Evolutionary conservation across 2,888 invertebrate species (phyloP).

Genomic region (Drosophila multiciliata): DNA sequence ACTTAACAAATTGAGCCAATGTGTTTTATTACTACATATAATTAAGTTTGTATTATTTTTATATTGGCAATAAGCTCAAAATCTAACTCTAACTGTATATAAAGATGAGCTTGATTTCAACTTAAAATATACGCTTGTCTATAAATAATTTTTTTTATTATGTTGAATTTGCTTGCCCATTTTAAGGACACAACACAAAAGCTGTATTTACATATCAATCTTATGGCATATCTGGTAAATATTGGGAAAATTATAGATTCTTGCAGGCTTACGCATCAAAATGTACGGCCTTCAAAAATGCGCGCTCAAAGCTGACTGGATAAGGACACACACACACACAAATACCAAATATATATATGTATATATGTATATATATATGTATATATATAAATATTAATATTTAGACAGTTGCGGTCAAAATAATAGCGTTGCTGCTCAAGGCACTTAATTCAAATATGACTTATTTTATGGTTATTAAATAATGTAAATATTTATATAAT

Average conservation of each 20-base stretch:
- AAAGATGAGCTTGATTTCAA: not conserved
- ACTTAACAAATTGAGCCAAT: no score
- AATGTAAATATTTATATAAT: not conserved
- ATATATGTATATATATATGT: not conserved
- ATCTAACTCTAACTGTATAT: not conserved
- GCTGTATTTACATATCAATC: not conserved
- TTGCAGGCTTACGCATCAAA: not conserved
- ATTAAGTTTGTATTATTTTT: not conserved
- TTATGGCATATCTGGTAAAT: not conserved
- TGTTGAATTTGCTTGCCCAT: not conserved
- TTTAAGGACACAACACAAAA: not conserved
- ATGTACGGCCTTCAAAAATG: not conserved
- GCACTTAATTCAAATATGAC: not conserved
- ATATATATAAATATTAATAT: not conserved
- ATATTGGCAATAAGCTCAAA: not conserved
- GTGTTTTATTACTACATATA: not conserved
- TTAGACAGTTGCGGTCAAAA: not conserved
- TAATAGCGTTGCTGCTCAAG: not conserved
- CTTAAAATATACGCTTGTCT: not conserved
- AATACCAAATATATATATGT: not conserved
- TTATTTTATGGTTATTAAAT: not conserved
- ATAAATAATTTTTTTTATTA: not conserved
- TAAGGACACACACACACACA: not conserved
- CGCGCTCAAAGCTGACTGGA: not conserved
- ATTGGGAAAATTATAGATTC: not conserved